A percentile compares a stretch with the other conserved stretches of the same genome.
phyloP scores from a whole-genome alignment of 1,140 invertebrate genomes.

The Hesperophylax magnus region DNA sequence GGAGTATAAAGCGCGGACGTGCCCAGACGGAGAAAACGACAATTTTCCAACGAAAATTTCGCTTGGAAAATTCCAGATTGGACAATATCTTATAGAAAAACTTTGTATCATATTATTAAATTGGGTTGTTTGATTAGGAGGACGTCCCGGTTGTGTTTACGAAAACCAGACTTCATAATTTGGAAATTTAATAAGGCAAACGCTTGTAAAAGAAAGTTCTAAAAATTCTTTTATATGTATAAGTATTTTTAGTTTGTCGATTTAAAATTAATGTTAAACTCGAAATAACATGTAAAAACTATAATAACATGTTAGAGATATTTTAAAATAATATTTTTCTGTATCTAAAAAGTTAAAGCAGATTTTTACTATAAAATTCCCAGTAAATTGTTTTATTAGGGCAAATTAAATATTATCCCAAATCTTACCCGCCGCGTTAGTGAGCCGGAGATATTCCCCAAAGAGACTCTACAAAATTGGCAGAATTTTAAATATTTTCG shows the following conservation, averaged over 20 bases:
- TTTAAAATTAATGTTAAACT: too few relatives aligned
- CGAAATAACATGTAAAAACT: too few relatives aligned
- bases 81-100: slow-evolving; percentile 24
- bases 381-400: too few relatives aligned
- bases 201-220: background rate
- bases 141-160: background rate
- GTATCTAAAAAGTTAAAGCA: too few relatives aligned
- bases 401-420: background rate
- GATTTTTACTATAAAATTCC: too few relatives aligned
- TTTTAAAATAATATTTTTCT: too few relatives aligned
- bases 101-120: slow-evolving; percentile 21
- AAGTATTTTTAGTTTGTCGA: too few relatives aligned
- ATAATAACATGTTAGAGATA: too few relatives aligned
- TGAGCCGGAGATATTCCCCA: background rate
- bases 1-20: slow-evolving; percentile 26
- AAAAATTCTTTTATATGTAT: too few relatives aligned
- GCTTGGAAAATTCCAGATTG: background rate
- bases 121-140: slow-evolving; percentile 14
- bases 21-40: slow-evolving; percentile 21
- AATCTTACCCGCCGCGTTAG: background rate
- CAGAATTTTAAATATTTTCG: slow-evolving; percentile 5
- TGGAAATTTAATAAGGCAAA: slow-evolving; percentile 1
- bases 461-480: background rate
- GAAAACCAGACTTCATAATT: background rate
- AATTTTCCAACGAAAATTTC: slow-evolving; percentile 13